Percentiles rank a stretch among this genome's conserved stretches.
Conservation (phyloP, 1,140 invertebrate genomes). For the Carposina sasakii region DNA sequence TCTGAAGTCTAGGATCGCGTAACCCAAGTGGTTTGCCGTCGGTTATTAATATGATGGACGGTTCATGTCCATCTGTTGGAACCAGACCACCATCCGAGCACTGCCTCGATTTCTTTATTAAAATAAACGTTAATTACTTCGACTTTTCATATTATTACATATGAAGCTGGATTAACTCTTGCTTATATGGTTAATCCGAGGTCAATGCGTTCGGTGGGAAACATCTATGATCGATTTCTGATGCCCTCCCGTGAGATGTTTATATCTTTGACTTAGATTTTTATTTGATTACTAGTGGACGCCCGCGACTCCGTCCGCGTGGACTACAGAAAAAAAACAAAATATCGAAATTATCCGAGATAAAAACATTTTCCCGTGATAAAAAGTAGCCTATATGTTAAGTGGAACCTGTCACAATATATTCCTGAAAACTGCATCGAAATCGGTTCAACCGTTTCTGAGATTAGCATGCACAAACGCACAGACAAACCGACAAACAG, state of each 20-base stretch:
- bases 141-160: constrained; percentile 52
- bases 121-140: constrained; percentile 49
- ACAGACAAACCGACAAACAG: too few species aligned
- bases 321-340: too few species aligned
- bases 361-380: too few species aligned
- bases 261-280: too few species aligned
- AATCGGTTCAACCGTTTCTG: too few species aligned
- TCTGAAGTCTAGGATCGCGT: constrained; percentile 61
- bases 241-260: constrained; percentile 21
- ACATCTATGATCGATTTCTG: constrained; percentile 30
- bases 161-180: constrained; percentile 54
- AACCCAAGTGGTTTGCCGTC: constrained; percentile 51
- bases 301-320: too few species aligned
- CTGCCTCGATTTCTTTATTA: constrained; percentile 27
- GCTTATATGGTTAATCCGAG: constrained; percentile 52
- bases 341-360: too few species aligned
- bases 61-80: constrained; percentile 40
- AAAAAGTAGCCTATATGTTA: too few species aligned
- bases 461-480: too few species aligned
- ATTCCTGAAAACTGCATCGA: too few species aligned
- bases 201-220: constrained; percentile 33
- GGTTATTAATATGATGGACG: constrained; percentile 62
- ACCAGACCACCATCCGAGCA: constrained; percentile 36
- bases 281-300: too few species aligned
- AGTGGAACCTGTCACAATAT: too few species aligned